Evolutionary conservation across 2,113 vertebrate genomes (phyloP).

Genomic region (Podocnemis expansa): DNA sequence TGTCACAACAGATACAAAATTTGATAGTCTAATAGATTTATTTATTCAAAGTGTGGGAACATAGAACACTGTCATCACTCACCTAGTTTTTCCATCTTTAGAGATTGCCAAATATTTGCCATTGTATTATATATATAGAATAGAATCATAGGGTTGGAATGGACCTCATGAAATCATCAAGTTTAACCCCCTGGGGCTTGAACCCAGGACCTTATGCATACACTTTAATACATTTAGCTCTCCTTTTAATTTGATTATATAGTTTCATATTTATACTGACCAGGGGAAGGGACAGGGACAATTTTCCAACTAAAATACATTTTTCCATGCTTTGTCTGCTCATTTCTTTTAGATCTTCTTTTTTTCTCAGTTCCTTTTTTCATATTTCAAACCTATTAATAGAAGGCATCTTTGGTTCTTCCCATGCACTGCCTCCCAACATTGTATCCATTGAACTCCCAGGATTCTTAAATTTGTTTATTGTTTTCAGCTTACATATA

Average conservation of each 20-base stretch:
- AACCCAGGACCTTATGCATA: too few species aligned
- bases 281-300: background rate
- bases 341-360: background rate
- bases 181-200: too few species aligned
- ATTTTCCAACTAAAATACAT: background rate
- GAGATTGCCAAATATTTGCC: background rate
- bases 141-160: too few species aligned
- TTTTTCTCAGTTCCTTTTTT: background rate
- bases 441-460: background rate
- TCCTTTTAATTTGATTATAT: background rate
- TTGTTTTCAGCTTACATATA: background rate
- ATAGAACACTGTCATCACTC: background rate
- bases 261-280: background rate
- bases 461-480: background rate
- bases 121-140: too few species aligned
- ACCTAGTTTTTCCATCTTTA: background rate
- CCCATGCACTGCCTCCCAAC: too few species aligned
- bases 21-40: background rate
- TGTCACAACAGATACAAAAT: background rate
- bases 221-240: background rate
- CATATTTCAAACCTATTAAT: background rate
- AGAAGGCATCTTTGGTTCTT: background rate
- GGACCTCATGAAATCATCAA: too few species aligned
- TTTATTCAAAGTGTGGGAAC: background rate
- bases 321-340: background rate